These are phyloP conservation scores for Syngnathus floridae DNA, from an alignment of 2,113 vertebrate species.

Conservation along the genomic window DNA sequence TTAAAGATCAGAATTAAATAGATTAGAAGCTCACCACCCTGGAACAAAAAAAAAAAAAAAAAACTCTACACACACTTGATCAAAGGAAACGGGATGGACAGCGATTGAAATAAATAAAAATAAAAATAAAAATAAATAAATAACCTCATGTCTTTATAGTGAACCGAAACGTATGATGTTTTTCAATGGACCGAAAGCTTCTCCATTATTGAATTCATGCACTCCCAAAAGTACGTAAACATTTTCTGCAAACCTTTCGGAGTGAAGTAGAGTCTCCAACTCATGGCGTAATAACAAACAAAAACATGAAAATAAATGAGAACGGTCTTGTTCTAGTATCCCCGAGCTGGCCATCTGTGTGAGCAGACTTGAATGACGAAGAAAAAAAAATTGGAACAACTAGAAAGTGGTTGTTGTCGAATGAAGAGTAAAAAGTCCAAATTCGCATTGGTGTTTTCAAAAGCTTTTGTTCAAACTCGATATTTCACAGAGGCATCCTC, in stretches of 20 bases:
- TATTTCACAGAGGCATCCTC: not conserved
- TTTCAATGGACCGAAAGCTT: slow-evolving; percentile 29
- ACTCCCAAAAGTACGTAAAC: slow-evolving; percentile 25
- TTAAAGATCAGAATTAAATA: slow-evolving; percentile 72
- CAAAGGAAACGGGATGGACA: slow-evolving; percentile 10
- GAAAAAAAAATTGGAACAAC: not conserved
- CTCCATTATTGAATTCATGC: slow-evolving; percentile 35
- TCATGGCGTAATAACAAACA: slow-evolving; percentile 1
- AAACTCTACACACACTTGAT: slow-evolving; percentile 17
- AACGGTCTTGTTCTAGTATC: slow-evolving; percentile 12
- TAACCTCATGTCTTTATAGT: slow-evolving; percentile 11
- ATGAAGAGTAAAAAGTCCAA: not conserved
- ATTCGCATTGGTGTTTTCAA: not conserved
- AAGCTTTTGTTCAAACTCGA: slow-evolving; percentile 1
- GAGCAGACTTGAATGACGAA: slow-evolving; percentile 8
- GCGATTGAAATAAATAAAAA: not conserved
- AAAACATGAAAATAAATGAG: slow-evolving; percentile 14
- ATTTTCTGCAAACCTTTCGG: slow-evolving; percentile 23
- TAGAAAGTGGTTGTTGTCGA: not conserved
- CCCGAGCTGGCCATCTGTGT: not conserved
- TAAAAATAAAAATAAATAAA: not conserved
- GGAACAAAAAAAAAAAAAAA: slow-evolving; percentile 18
- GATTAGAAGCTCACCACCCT: slow-evolving; percentile 69
- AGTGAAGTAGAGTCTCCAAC: slow-evolving; percentile 24
- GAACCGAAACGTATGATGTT: slow-evolving; percentile 16